phyloP scores from a whole-genome alignment of 23 tunicate species.

The Ascidia mentula region DNA sequence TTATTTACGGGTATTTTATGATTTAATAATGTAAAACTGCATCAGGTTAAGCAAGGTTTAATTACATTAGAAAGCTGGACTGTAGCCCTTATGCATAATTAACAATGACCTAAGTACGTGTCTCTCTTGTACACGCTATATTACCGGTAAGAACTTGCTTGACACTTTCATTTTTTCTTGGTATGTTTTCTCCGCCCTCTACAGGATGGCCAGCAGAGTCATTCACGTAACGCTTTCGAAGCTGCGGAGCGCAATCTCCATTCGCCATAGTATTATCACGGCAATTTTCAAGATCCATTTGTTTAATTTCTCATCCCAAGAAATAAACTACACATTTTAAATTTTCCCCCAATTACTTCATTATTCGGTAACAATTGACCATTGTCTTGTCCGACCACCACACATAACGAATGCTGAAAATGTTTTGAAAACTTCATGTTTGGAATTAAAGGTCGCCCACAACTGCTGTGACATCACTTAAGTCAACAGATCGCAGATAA shows the following conservation, averaged over 20 bases:
- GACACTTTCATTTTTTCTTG: not conserved
- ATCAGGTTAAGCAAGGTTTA: too few relatives aligned
- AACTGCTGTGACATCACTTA: not conserved
- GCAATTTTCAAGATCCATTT: not conserved
- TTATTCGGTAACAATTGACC: not conserved
- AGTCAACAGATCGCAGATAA: conserved; percentile 5
- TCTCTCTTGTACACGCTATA: too few relatives aligned
- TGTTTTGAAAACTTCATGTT: not conserved
- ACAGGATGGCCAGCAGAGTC: too few relatives aligned
- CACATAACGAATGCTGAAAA: not conserved
- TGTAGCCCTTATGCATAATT: too few relatives aligned
- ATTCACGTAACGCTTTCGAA: not conserved
- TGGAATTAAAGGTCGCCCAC: not conserved
- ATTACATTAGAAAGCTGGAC: too few relatives aligned
- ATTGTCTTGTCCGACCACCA: not conserved
- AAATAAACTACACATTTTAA: too few relatives aligned
- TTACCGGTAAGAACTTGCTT: not conserved
- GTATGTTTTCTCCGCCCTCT: not conserved
- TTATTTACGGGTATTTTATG: too few relatives aligned
- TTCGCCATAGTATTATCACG: not conserved
- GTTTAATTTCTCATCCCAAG: too few relatives aligned
- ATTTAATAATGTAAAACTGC: too few relatives aligned
- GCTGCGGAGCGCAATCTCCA: not conserved
- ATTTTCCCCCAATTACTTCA: too few relatives aligned
- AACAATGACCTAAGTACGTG: too few relatives aligned